Conservation (phyloP, 2,888 invertebrate species). For the Xylocampa areola region DNA sequence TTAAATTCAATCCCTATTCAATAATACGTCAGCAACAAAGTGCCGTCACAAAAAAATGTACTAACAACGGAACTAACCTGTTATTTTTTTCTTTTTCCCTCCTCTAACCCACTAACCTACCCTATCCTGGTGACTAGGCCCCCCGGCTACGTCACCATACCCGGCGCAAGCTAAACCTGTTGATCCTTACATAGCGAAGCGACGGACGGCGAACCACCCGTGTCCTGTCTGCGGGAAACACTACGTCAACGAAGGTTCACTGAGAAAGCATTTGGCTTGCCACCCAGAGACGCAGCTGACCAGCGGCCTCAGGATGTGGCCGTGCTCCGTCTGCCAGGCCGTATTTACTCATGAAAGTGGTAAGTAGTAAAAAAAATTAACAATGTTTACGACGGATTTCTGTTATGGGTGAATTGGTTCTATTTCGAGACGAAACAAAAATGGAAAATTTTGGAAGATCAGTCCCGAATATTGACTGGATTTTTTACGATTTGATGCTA, state of each 20-base stretch:
- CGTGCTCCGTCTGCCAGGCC: conserved; percentile 98
- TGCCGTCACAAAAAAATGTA: conserved; percentile 35
- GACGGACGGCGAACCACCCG: conserved; percentile 97
- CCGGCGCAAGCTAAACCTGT: conserved; percentile 90
- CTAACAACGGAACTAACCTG: conserved; percentile 82
- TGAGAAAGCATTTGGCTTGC: conserved; percentile 97
- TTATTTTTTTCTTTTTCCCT: conserved; percentile 71
- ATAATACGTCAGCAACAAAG: conserved; percentile 24
- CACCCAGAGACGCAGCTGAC: conserved; percentile 97
- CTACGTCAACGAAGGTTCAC: conserved; percentile 97
- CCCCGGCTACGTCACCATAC: conserved; percentile 91
- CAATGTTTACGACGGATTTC: no score
- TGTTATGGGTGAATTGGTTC: no score
- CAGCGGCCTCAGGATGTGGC: conserved; percentile 97
- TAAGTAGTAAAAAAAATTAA: conserved; percentile 88
- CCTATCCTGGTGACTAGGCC: conserved; percentile 89
- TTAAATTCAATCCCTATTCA: conserved; percentile 1
- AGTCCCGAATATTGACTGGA: no score
- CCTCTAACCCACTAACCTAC: conserved; percentile 86
- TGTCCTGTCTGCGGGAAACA: conserved; percentile 98
- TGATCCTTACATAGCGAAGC: conserved; percentile 97
- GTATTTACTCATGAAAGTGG: conserved; percentile 98
- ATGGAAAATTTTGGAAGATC: no score
- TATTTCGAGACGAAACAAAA: no score
- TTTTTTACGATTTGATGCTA: no score